Percentiles rank a stretch among this genome's conserved stretches.
Conservation (phyloP, 2,888 invertebrate species). For the Cantharis flavilabris region DNA sequence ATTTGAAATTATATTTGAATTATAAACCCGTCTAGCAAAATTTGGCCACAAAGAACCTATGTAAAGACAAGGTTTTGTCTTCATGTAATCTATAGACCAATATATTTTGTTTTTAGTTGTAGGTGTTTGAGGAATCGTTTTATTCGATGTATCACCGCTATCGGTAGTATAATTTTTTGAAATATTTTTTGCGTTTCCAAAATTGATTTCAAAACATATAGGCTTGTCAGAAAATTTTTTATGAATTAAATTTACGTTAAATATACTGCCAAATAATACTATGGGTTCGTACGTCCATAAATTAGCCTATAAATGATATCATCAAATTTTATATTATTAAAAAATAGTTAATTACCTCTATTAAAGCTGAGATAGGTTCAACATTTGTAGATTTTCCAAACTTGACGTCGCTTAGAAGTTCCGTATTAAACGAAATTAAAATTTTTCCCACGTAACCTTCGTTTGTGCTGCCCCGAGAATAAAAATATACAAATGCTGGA, state of each 20-base stretch:
- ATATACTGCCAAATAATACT: constrained; percentile 65
- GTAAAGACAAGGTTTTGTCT: constrained; percentile 69
- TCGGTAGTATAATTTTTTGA: constrained; percentile 37
- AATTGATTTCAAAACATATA: constrained; percentile 69
- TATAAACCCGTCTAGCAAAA: constrained; percentile 67
- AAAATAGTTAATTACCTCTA: constrained; percentile 32
- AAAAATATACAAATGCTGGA: constrained; percentile 79
- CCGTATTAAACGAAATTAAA: constrained; percentile 72
- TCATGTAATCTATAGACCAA: constrained; percentile 54
- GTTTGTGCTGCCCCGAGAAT: constrained; percentile 63
- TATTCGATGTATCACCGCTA: constrained; percentile 10
- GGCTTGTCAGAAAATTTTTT: constrained; percentile 59
- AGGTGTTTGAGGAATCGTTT: constrained; percentile 36
- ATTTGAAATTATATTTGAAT: constrained; percentile 67
- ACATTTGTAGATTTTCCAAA: constrained; percentile 41
- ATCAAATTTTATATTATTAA: not conserved
- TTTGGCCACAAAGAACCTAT: constrained; percentile 67
- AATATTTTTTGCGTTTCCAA: constrained; percentile 63
- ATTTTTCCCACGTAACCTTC: constrained; percentile 73
- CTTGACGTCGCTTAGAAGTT: constrained; percentile 62
- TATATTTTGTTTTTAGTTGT: constrained; percentile 41
- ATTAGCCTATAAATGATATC: not conserved
- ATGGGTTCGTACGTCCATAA: constrained; percentile 66
- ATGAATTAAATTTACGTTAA: constrained; percentile 72
- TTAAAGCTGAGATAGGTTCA: constrained; percentile 48